Evolutionary conservation across 2,797 vertebrate species (phyloP).

Genomic region (Etheostoma perlongum): DNA sequence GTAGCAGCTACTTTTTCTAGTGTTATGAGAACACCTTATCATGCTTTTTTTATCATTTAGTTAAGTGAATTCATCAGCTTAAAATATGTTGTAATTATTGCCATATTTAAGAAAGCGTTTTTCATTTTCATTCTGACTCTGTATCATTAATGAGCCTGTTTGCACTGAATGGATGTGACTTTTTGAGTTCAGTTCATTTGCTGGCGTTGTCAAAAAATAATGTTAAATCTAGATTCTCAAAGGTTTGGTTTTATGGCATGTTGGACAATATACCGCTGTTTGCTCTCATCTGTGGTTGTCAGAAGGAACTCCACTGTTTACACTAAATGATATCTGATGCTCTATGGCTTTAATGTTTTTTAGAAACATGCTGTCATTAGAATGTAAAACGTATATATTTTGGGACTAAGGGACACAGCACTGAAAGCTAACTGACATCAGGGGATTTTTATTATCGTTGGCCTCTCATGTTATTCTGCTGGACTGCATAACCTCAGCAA

Average conservation of each 20-base stretch:
- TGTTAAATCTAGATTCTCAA: conserved; percentile 33
- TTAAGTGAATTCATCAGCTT: conserved; percentile 39
- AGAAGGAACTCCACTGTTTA: conserved; percentile 64
- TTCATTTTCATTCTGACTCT: conserved; percentile 19
- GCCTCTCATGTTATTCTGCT: conserved; percentile 37
- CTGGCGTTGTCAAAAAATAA: conserved; percentile 26
- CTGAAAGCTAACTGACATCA: conserved; percentile 74
- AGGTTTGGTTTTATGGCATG: conserved; percentile 14
- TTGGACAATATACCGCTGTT: conserved; percentile 46
- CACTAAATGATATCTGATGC: conserved; percentile 55
- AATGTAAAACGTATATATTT: conserved; percentile 84
- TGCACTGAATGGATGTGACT: conserved; percentile 43
- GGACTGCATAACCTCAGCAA: conserved; percentile 25
- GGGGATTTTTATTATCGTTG: conserved; percentile 54
- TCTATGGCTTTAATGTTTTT: conserved; percentile 37
- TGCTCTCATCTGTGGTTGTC: conserved; percentile 58
- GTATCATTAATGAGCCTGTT: conserved; percentile 23
- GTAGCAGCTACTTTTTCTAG: conserved; percentile 32
- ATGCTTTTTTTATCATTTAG: conserved; percentile 39
- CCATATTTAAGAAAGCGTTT: conserved; percentile 41
- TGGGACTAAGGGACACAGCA: conserved; percentile 47
- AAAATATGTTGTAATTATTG: conserved; percentile 27
- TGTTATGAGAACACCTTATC: conserved; percentile 31
- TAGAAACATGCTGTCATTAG: conserved; percentile 61
- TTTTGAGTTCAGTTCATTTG: conserved; percentile 37